phyloP scores from a whole-genome alignment of 2,797 vertebrate genomes.

The Acanthurus lineatus region DNA sequence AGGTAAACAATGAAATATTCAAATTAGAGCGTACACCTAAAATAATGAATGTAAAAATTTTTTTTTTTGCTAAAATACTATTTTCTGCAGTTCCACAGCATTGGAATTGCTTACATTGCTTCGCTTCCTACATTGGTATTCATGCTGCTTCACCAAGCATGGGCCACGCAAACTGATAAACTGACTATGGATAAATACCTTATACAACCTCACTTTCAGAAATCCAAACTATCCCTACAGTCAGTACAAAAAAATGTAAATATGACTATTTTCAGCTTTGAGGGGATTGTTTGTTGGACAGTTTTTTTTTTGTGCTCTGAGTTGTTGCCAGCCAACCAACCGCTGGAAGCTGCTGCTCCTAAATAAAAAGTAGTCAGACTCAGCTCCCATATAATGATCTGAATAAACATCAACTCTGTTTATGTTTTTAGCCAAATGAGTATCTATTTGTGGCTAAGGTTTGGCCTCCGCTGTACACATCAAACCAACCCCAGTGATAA shows the following conservation, averaged over 20 bases:
- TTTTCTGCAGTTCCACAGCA: no score
- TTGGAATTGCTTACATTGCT: no score
- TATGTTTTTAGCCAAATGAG: neutral
- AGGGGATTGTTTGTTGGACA: neutral
- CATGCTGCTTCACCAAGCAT: no score
- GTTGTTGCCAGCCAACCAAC: conserved; percentile 6
- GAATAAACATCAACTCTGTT: conserved; percentile 9
- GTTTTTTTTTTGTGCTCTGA: neutral
- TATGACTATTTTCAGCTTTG: neutral
- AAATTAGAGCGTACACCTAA: no score
- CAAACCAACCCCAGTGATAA: conserved; percentile 5
- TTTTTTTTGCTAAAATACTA: no score
- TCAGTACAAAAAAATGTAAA: neutral
- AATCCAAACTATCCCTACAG: no score
- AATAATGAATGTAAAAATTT: no score
- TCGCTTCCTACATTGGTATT: no score
- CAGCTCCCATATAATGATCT: neutral
- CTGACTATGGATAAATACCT: no score
- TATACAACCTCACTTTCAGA: no score
- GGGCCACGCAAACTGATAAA: no score
- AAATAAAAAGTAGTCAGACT: neutral
- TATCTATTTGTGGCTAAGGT: conserved; percentile 33
- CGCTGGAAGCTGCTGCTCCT: neutral
- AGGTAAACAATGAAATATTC: no score
- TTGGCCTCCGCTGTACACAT: conserved; percentile 64